These are phyloP conservation scores for Hydropsyche betteni DNA, from an alignment of 2,888 invertebrate species.

Conservation along the genomic window DNA sequence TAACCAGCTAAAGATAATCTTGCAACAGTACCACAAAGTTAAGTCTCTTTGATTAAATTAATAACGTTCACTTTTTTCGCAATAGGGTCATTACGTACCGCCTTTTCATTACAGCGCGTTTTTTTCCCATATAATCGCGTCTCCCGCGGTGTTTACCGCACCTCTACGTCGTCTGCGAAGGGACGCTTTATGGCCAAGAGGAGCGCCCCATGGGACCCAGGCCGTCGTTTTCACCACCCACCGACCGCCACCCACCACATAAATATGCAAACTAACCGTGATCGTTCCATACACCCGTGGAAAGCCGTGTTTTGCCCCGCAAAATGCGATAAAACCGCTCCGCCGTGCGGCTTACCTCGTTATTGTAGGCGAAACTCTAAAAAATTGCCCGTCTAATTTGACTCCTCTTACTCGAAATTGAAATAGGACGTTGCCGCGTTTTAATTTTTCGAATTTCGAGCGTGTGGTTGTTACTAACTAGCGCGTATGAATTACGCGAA, in stretches of 20 bases:
- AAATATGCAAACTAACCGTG: constrained; percentile 32
- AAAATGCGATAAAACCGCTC: constrained; percentile 9
- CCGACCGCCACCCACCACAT: constrained; percentile 6
- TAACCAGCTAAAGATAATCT: too few relatives aligned
- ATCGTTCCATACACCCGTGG: constrained; percentile 9
- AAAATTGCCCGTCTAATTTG: background rate
- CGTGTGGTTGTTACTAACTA: background rate
- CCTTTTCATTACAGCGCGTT: constrained; percentile 23
- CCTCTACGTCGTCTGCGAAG: background rate
- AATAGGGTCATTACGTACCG: constrained; percentile 22
- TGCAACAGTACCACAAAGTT: too few relatives aligned
- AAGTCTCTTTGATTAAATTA: background rate
- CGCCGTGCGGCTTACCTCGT: background rate
- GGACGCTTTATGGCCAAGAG: background rate
- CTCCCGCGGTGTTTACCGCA: constrained; percentile 10
- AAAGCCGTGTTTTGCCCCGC: constrained; percentile 9
- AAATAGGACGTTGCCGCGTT: background rate
- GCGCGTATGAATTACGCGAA: background rate
- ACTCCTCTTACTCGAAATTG: too few relatives aligned
- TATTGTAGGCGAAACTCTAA: background rate
- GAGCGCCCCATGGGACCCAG: too few relatives aligned
- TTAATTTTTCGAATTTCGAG: background rate
- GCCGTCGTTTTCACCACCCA: background rate
- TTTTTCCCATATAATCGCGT: constrained; percentile 23
- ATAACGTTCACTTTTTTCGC: background rate